phyloP scores from a whole-genome alignment of 1,140 invertebrate genomes.

The Portunus trituberculatus region DNA sequence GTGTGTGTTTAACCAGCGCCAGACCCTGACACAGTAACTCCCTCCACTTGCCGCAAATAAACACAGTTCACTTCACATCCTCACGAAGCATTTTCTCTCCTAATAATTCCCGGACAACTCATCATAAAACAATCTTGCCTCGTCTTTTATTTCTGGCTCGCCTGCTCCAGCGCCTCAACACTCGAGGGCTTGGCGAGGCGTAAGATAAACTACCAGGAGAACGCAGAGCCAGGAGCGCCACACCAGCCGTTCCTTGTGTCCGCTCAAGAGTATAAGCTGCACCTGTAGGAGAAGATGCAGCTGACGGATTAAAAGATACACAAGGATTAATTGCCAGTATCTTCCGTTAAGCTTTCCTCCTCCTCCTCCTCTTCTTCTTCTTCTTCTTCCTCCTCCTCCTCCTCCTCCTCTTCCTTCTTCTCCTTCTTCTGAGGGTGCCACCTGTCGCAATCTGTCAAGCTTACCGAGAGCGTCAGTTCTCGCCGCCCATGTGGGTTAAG shows the following conservation, averaged over 20 bases:
- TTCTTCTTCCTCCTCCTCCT: not conserved
- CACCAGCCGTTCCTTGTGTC: not conserved
- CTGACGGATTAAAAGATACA: constrained; percentile 1
- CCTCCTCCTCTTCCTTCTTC: not conserved
- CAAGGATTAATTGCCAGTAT: not conserved
- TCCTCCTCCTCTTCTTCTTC: not conserved
- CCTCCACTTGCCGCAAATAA: constrained; percentile 18
- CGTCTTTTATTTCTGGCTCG: not conserved
- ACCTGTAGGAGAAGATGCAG: not conserved
- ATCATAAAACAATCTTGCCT: not conserved
- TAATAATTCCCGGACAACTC: not conserved
- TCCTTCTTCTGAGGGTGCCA: not conserved
- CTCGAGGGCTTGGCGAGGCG: not conserved
- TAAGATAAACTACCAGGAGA: not conserved
- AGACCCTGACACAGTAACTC: constrained; percentile 20
- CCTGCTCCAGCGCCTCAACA: not conserved
- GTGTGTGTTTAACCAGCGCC: constrained; percentile 18
- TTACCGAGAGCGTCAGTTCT: not conserved
- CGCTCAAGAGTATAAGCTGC: not conserved
- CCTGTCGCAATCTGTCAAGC: not conserved
- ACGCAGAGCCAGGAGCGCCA: not conserved
- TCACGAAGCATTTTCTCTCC: not conserved
- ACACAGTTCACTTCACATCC: constrained; percentile 2
- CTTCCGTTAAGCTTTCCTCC: not conserved
- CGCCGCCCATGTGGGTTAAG: not conserved